Evolutionary conservation across 35 echinoderm and acorn worm genomes (phyloP).

Genomic region (Chiridota heheva): DNA sequence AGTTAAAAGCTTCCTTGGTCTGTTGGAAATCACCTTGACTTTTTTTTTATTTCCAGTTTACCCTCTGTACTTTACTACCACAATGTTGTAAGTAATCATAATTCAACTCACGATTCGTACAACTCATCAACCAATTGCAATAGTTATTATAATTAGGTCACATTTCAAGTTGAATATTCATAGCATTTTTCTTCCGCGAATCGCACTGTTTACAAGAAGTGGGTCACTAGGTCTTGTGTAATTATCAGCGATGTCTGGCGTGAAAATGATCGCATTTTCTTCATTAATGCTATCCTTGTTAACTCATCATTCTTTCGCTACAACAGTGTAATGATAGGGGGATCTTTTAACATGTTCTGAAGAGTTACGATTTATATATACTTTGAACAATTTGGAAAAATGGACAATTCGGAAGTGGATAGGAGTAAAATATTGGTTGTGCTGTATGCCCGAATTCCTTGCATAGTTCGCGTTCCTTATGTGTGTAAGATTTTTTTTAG

Average conservation of each 20-base stretch:
- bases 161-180: constrained; percentile 43
- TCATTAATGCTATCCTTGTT: not conserved
- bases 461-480: constrained; percentile 54
- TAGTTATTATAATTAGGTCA: constrained; percentile 53
- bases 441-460: constrained; percentile 55
- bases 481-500: constrained; percentile 50
- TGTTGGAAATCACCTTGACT: too few species aligned
- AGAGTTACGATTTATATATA: not conserved
- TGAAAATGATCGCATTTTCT: constrained; percentile 21
- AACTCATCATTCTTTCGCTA: not conserved
- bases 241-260: constrained; percentile 31
- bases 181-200: too few species aligned
- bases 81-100: too few species aligned
- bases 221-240: constrained; percentile 39
- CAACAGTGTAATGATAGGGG: not conserved
- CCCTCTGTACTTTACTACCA: too few species aligned
- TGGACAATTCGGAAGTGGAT: not conserved
- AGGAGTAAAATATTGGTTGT: constrained; percentile 37
- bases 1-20: too few species aligned
- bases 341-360: not conserved
- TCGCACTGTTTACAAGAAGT: constrained; percentile 51
- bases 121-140: constrained; percentile 38
- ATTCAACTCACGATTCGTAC: too few species aligned
- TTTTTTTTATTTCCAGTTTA: too few species aligned
- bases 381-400: not conserved